phyloP scores from a whole-genome alignment of 2,888 invertebrate species.

The Tineola bisselliella region DNA sequence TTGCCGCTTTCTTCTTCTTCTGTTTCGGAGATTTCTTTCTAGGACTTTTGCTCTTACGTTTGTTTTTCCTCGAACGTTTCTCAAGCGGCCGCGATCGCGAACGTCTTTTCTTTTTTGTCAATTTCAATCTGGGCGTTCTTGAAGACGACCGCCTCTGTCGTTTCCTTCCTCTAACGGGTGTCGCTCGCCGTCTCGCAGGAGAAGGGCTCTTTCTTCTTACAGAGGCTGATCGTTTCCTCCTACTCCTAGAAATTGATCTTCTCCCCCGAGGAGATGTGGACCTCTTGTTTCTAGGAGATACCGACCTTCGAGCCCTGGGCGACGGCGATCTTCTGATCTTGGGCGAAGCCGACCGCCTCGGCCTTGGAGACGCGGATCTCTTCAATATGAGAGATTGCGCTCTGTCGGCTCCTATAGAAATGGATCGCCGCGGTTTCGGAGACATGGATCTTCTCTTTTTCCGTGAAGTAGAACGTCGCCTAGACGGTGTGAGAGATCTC shows the following conservation, averaged over 20 bases:
- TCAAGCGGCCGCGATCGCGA: slow-evolving; percentile 27
- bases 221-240: slow-evolving; percentile 21
- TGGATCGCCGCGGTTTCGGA: slow-evolving; percentile 19
- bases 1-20: slow-evolving; percentile 34
- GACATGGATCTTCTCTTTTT: slow-evolving; percentile 24
- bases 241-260: slow-evolving; percentile 28
- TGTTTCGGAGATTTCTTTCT: slow-evolving; percentile 35
- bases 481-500: slow-evolving; percentile 19
- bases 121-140: slow-evolving; percentile 26
- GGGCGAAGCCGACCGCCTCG: slow-evolving; percentile 27
- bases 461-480: slow-evolving; percentile 22
- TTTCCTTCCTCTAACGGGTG: slow-evolving; percentile 27
- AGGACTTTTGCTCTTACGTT: slow-evolving; percentile 27
- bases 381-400: slow-evolving; percentile 17
- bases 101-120: slow-evolving; percentile 38
- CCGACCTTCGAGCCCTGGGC: slow-evolving; percentile 21
- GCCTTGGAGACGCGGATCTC: slow-evolving; percentile 16
- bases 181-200: slow-evolving; percentile 28
- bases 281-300: slow-evolving; percentile 22
- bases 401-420: slow-evolving; percentile 18
- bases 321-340: slow-evolving; percentile 23
- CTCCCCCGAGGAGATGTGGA: slow-evolving; percentile 22
- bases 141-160: slow-evolving; percentile 26
- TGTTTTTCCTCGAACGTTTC: slow-evolving; percentile 30
- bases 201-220: slow-evolving; percentile 21